phyloP scores from a whole-genome alignment of 2,888 invertebrate species.

The Amblyjoppa proteus region DNA sequence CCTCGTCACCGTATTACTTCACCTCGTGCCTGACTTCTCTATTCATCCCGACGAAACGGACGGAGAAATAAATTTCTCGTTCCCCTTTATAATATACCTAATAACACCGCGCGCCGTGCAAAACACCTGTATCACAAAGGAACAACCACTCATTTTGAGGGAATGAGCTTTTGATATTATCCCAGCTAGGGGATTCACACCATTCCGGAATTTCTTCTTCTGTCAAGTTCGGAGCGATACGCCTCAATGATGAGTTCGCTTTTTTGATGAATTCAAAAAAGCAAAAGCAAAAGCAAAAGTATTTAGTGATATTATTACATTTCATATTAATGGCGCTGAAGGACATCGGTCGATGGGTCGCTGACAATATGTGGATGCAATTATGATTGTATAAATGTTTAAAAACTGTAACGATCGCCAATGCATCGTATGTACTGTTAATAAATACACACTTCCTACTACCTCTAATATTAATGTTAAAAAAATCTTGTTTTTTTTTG shows the following conservation, averaged over 20 bases:
- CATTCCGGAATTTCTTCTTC: neutral
- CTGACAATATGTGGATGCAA: too few relatives aligned
- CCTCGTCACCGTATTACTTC: conserved; percentile 38
- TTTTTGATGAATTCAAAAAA: neutral
- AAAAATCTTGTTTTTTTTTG: too few relatives aligned
- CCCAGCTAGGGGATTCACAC: neutral
- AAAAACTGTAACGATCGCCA: too few relatives aligned
- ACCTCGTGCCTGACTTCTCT: neutral
- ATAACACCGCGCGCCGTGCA: conserved; percentile 13
- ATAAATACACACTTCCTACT: too few relatives aligned
- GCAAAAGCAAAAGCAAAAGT: too few relatives aligned
- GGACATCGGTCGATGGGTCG: too few relatives aligned
- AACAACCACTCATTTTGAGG: neutral
- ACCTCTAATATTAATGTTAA: too few relatives aligned
- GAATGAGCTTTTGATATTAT: conserved; percentile 26
- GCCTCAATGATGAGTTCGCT: neutral
- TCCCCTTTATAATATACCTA: conserved; percentile 19
- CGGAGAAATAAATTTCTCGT: neutral
- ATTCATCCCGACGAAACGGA: neutral
- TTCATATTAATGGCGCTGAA: too few relatives aligned
- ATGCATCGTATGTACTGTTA: too few relatives aligned
- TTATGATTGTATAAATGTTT: too few relatives aligned
- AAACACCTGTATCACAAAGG: conserved; percentile 15
- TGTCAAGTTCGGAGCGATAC: neutral
- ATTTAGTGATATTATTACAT: too few relatives aligned